phyloP scores from a whole-genome alignment of 2,113 vertebrate species.

The Pristiophorus japonicus region DNA sequence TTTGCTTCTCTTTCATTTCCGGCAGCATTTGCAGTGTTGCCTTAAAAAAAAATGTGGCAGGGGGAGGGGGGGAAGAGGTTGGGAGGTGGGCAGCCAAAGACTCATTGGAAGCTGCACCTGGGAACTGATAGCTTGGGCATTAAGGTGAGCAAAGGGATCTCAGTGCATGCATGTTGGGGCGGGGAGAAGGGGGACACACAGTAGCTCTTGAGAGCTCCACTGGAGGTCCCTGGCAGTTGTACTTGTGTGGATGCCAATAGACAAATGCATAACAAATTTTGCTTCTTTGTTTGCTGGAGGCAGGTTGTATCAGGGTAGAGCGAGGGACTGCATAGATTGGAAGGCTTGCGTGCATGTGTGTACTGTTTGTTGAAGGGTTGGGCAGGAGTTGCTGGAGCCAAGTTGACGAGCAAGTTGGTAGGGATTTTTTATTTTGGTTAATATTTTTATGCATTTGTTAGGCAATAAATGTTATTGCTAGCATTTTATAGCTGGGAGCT shows the following conservation, averaged over 20 bases:
- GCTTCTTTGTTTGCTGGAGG: not conserved
- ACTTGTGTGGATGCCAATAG: not conserved
- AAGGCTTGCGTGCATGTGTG: not conserved
- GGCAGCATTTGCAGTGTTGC: not conserved
- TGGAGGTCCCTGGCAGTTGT: not conserved
- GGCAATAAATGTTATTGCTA: constrained; percentile 2
- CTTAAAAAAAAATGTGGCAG: not conserved
- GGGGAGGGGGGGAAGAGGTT: not conserved
- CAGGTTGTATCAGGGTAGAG: no score
- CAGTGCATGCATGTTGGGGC: not conserved
- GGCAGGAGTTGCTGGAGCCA: not conserved
- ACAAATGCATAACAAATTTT: not conserved
- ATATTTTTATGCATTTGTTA: constrained; percentile 5
- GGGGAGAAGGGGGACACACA: not conserved
- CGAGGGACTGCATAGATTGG: not conserved
- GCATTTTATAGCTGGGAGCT: not conserved
- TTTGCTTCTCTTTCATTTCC: not conserved
- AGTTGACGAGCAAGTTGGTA: not conserved
- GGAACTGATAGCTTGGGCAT: not conserved
- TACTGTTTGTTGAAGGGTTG: not conserved
- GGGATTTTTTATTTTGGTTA: not conserved
- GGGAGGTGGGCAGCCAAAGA: not conserved
- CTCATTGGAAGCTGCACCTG: not conserved
- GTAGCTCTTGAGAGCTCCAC: no score
- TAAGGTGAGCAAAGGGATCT: not conserved